These are phyloP conservation scores for Enteromius unitaeniatus DNA, from an alignment of 2,797 vertebrate genomes.

Conservation along the genomic window DNA sequence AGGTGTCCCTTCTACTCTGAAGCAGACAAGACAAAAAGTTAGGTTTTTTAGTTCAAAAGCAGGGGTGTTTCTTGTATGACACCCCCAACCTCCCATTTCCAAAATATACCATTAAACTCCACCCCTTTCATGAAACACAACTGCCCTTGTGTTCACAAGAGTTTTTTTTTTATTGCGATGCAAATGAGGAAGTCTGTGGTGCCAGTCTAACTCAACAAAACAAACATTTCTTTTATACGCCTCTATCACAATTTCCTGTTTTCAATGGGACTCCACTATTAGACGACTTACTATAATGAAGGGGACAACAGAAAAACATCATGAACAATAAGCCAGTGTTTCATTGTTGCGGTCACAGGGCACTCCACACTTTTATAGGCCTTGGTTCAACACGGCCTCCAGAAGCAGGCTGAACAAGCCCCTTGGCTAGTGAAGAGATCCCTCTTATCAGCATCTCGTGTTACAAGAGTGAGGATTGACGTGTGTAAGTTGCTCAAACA, in stretches of 20 bases:
- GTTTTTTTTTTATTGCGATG: slow-evolving; percentile 77
- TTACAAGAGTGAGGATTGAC: slow-evolving; percentile 47
- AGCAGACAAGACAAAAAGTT: slow-evolving; percentile 77
- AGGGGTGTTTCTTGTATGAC: slow-evolving; percentile 80
- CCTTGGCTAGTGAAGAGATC: slow-evolving; percentile 24
- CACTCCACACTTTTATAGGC: slow-evolving; percentile 28
- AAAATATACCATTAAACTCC: neutral
- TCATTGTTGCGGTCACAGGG: slow-evolving; percentile 17
- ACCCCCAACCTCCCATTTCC: slow-evolving; percentile 19
- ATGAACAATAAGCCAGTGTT: slow-evolving; percentile 46
- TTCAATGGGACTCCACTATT: slow-evolving; percentile 73
- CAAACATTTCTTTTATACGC: slow-evolving; percentile 75
- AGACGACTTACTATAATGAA: slow-evolving; percentile 66
- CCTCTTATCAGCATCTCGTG: slow-evolving; percentile 31
- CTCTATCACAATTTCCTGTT: slow-evolving; percentile 76
- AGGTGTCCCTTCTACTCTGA: neutral
- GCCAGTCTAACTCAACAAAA: slow-evolving; percentile 70
- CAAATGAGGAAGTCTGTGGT: slow-evolving; percentile 65
- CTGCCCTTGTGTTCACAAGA: slow-evolving; percentile 80
- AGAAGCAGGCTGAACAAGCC: slow-evolving; percentile 40
- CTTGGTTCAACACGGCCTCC: slow-evolving; percentile 4
- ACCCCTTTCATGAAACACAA: slow-evolving; percentile 67
- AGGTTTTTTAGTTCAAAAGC: slow-evolving; percentile 71
- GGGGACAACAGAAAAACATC: slow-evolving; percentile 46
- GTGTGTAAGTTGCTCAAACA: slow-evolving; percentile 41